These are phyloP conservation scores for Phylloscopus trochiloides DNA, from an alignment of 2,113 vertebrate genomes.

Conservation along the genomic window DNA sequence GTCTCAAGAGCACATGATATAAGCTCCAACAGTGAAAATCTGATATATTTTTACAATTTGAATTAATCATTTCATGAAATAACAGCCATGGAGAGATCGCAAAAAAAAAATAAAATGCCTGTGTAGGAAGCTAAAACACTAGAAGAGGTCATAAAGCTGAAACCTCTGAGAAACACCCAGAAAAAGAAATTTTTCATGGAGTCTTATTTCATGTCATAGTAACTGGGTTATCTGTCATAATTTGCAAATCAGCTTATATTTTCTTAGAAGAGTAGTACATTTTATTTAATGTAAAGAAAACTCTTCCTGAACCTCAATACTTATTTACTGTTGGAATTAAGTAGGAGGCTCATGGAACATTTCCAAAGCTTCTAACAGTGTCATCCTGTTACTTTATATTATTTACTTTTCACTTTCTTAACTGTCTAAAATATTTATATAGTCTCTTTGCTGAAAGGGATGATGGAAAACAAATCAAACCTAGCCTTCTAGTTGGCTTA, in stretches of 20 bases:
- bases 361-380: background rate
- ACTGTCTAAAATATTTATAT: background rate
- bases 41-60: background rate
- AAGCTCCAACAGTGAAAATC: background rate
- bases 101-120: background rate
- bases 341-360: background rate
- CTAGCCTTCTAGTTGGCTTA: background rate
- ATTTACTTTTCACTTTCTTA: background rate
- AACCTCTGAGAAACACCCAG: background rate
- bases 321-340: background rate
- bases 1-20: background rate
- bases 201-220: background rate
- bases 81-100: background rate
- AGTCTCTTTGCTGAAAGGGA: background rate
- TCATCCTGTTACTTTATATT: background rate
- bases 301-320: background rate
- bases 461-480: background rate
- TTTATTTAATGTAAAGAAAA: background rate
- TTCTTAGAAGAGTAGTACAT: background rate
- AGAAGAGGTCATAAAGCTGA: background rate
- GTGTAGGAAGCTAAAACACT: background rate
- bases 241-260: background rate
- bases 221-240: background rate
- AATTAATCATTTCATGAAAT: background rate
- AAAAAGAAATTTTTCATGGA: background rate